Evolutionary conservation across 2,888 invertebrate genomes (phyloP), one percentile per base, ranked within the genome.

Genomic region (Lumbricus terrestris): DNA sequence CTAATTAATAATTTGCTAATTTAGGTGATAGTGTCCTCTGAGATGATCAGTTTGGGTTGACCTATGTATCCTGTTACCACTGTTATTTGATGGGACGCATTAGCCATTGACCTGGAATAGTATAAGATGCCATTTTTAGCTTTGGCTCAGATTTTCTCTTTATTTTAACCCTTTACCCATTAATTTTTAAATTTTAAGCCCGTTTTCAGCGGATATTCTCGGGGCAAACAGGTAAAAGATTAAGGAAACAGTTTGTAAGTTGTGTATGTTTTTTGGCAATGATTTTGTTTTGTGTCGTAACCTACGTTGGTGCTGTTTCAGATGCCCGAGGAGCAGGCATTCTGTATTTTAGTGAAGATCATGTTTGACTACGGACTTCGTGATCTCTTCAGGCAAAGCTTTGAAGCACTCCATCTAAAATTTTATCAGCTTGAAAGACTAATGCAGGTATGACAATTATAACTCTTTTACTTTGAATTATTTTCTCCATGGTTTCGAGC

Each of bases 271-370:
- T 18, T 69, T 69, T 69, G 11, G 23, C 23, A 47, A 23, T n/a
- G n/a, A 69, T 69, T 69, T 69, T n/a, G n/a, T n/a, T 8, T 8
- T 29, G 13, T 16, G 16, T 20, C 4, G 47, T 5, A 69, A 69
- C n/a, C n/a, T 69, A 11, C n/a, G 29, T 69, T 69, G 69, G 13
- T 69, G 69, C n/a, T 69, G 69, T 69, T 69, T 92, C 94, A 99
- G 98, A 99, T 99, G 99, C 99, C 99, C 0, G 99, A 99, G 95
- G 99, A 99, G 95, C 98, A 99, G 96, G 98, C 99, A 0, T 99
- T 99, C 95, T 98, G 98, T 94, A 97, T 99, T 33, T 95, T 99
- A 90, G 98, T 99, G 3, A 97, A 98, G 93, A 96, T 99, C 37
- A 99, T 99, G 99, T 99, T 98, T 95, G 97, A 98, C 91, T 99